phyloP scores from a whole-genome alignment of 37 sponge, comb jelly and placozoan genomes.

The Diacarnus erythraeanus region DNA sequence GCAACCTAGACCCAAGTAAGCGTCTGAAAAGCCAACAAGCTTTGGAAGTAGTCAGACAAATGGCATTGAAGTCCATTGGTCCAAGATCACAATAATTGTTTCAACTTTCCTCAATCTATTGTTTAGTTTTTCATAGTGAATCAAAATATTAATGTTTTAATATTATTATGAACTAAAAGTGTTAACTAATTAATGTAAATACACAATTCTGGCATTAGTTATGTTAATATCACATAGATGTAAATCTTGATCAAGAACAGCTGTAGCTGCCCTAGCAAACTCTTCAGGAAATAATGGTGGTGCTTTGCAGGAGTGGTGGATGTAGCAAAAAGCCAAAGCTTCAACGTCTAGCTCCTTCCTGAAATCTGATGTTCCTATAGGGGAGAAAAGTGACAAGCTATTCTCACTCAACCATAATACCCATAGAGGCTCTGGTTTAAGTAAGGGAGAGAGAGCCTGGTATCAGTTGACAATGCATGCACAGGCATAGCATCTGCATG shows the following conservation, averaged over 20 bases:
- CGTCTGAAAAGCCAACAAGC: neutral
- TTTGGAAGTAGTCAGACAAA: neutral
- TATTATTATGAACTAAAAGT: neutral
- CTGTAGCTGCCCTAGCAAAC: constrained; percentile 21
- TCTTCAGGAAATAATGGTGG: constrained; percentile 27
- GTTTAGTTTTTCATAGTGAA: neutral
- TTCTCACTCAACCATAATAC: too few species aligned
- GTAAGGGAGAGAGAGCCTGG: too few species aligned
- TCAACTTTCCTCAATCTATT: neutral
- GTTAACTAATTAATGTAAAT: constrained; percentile 1
- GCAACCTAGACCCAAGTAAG: constrained; percentile 1
- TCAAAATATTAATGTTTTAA: too few species aligned
- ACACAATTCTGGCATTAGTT: constrained; percentile 5
- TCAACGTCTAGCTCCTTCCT: constrained; percentile 9
- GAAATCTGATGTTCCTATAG: constrained; percentile 17
- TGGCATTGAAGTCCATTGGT: neutral
- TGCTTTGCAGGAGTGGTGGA: constrained; percentile 14
- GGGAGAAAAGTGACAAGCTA: too few species aligned
- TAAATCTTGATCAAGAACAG: constrained; percentile 2
- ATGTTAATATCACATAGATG: too few species aligned
- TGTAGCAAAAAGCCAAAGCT: constrained; percentile 16
- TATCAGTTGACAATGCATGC: too few species aligned
- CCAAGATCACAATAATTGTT: neutral
- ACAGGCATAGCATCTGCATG: too few species aligned
- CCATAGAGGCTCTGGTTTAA: too few species aligned